These are phyloP conservation scores for Carollia perspicillata DNA, from an alignment of 2,113 vertebrate species.

Conservation along the genomic window DNA sequence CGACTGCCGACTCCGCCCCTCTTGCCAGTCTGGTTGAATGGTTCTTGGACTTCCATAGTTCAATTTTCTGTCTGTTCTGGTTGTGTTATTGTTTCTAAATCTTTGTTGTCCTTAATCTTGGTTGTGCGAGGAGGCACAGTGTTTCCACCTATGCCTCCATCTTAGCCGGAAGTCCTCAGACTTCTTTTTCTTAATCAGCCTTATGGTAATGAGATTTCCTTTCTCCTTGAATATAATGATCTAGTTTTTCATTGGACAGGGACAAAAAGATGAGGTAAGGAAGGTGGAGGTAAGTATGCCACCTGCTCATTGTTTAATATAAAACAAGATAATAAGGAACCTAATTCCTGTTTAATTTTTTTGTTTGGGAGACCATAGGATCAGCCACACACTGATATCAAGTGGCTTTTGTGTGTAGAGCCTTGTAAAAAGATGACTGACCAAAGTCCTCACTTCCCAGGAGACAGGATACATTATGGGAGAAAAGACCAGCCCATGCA, in stretches of 20 bases:
- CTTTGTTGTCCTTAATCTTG: too few species aligned
- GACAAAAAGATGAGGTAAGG: not conserved
- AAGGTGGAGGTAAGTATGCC: not conserved
- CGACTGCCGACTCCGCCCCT: too few species aligned
- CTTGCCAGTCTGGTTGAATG: too few species aligned
- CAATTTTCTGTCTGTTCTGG: too few species aligned
- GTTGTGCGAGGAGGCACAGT: too few species aligned
- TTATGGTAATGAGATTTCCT: not conserved
- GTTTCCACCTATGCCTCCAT: too few species aligned
- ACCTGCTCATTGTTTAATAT: not conserved
- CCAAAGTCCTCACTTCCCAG: not conserved
- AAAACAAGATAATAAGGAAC: not conserved
- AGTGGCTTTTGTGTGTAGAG: not conserved
- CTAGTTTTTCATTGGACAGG: not conserved
- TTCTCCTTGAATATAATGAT: not conserved
- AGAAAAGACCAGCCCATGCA: not conserved
- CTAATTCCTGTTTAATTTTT: constrained; percentile 1
- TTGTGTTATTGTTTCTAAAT: too few species aligned
- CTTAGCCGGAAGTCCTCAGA: too few species aligned
- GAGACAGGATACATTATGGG: not conserved
- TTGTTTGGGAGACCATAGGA: not conserved
- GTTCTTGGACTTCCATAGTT: too few species aligned
- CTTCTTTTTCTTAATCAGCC: not conserved
- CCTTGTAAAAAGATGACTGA: not conserved
- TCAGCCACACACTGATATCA: not conserved